Conservation (phyloP, 2,888 invertebrate species). For the Ormyrus pomaceus region DNA sequence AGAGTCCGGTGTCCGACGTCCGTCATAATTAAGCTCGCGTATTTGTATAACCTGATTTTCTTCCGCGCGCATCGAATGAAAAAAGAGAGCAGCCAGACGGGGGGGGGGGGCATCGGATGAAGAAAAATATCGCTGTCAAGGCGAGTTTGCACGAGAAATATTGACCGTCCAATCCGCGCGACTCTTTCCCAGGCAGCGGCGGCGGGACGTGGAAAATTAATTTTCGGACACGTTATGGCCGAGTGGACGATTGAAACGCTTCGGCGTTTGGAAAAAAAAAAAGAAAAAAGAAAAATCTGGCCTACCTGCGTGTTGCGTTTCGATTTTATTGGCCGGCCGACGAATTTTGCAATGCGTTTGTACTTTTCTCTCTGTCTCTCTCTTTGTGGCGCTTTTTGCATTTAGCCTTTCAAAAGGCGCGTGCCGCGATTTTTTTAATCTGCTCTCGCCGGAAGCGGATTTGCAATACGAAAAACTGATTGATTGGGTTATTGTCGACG, state of each 20-base stretch:
- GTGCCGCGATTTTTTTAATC: no score
- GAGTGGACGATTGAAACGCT: conserved; percentile 14
- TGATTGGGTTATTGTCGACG: no score
- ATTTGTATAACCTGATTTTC: conserved; percentile 50
- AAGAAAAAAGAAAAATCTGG: background rate
- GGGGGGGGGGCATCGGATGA: background rate
- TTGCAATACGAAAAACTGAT: no score
- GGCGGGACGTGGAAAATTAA: conserved; percentile 25
- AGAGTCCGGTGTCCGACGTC: conserved; percentile 13
- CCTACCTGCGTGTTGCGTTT: background rate
- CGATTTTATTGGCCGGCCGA: background rate
- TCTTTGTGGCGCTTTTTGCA: no score
- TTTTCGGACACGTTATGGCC: conserved; percentile 28
- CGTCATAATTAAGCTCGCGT: conserved; percentile 46
- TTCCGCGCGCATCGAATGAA: background rate
- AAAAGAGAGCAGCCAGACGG: background rate
- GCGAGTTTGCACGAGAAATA: conserved; percentile 45
- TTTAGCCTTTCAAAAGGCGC: no score
- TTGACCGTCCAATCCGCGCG: conserved; percentile 41
- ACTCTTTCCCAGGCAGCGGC: background rate
- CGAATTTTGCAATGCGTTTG: background rate
- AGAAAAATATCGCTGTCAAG: conserved; percentile 47
- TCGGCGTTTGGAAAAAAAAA: background rate
- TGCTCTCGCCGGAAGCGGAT: no score
- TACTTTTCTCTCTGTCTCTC: no score